These are phyloP conservation scores for Embiotoca jacksoni DNA, from an alignment of 2,113 vertebrate species.

Conservation along the genomic window DNA sequence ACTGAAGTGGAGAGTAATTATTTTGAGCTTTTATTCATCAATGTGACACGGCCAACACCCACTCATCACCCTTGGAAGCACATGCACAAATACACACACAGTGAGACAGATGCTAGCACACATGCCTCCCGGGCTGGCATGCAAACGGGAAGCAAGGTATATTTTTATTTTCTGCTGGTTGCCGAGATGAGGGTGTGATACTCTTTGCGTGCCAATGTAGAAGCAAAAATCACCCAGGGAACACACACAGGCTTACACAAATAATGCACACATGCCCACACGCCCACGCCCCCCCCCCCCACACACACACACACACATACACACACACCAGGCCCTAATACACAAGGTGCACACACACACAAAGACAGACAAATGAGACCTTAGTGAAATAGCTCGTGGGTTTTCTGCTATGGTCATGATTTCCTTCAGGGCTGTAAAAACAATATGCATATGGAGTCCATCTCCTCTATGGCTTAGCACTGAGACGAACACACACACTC, in stretches of 20 bases:
- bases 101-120: not conserved
- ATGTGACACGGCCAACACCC: constrained; percentile 39
- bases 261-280: constrained; percentile 39
- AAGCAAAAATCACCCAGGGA: constrained; percentile 52
- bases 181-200: constrained; percentile 62
- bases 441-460: constrained; percentile 82
- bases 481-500: constrained; percentile 64
- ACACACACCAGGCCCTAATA: constrained; percentile 14
- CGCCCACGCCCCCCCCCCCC: constrained; percentile 2
- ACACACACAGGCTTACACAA: constrained; percentile 68
- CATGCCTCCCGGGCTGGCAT: constrained; percentile 2
- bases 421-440: constrained; percentile 82
- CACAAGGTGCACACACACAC: constrained; percentile 61
- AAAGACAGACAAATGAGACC: constrained; percentile 75
- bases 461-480: constrained; percentile 78
- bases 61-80: constrained; percentile 51
- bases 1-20: constrained; percentile 51
- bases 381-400: constrained; percentile 69
- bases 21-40: constrained; percentile 35
- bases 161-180: constrained; percentile 62
- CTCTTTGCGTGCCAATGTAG: constrained; percentile 45
- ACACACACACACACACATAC: constrained; percentile 13
- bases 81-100: constrained; percentile 24
- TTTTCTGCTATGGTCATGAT: constrained; percentile 79
- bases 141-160: constrained; percentile 52